Percentiles rank a stretch among this genome's conserved stretches.
phyloP scores from a whole-genome alignment of 2,113 vertebrate species.

The Empidonax alnorum region DNA sequence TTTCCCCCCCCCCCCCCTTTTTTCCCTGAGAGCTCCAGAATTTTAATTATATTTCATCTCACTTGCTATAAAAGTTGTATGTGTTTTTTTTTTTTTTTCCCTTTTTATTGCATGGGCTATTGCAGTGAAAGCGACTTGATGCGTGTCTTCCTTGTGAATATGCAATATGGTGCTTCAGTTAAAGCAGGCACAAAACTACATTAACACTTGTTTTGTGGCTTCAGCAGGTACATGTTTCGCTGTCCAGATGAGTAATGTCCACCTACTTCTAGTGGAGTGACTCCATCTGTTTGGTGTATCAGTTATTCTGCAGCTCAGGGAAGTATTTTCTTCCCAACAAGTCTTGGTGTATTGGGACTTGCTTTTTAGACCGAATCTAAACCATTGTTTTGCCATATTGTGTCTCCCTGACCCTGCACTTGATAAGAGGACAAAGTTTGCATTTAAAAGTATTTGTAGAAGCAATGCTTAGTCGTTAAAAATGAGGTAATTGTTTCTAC shows the following conservation, averaged over 20 bases:
- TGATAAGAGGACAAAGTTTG: not conserved
- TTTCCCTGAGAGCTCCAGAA: not conserved
- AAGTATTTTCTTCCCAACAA: not conserved
- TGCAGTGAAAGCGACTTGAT: not conserved
- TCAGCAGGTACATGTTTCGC: not conserved
- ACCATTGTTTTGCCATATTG: not conserved
- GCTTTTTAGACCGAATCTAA: not conserved
- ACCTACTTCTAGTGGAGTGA: not conserved
- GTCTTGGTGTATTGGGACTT: not conserved
- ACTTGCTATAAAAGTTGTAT: not conserved
- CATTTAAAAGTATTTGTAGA: not conserved
- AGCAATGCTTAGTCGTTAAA: not conserved
- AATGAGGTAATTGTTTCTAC: not conserved
- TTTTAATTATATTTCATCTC: not conserved
- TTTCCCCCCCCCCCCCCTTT: rapidly evolving
- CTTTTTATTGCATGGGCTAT: rapidly evolving
- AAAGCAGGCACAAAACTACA: not conserved
- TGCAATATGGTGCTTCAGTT: not conserved
- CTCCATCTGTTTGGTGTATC: not conserved
- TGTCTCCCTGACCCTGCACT: not conserved
- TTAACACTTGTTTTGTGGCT: not conserved
- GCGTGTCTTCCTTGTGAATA: not conserved
- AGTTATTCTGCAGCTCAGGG: not conserved
- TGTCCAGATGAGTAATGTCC: not conserved
- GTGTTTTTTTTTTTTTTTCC: not conserved